phyloP scores from a whole-genome alignment of 2,113 vertebrate genomes.

The Lucifuga dentata region DNA sequence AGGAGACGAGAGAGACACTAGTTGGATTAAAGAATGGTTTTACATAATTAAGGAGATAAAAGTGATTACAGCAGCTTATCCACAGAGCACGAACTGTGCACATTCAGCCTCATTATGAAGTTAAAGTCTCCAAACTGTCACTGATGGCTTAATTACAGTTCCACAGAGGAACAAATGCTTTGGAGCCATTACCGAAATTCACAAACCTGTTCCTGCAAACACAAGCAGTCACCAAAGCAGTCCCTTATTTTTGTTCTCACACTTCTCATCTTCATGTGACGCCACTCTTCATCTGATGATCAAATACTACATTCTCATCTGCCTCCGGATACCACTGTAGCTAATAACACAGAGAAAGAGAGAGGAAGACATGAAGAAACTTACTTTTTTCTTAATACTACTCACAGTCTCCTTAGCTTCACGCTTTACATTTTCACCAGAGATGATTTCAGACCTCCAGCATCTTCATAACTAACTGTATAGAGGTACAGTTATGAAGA shows the following conservation, averaged over 20 bases:
- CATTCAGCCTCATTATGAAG: conserved; percentile 83
- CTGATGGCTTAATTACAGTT: conserved; percentile 84
- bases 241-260: neutral
- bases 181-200: conserved; percentile 61
- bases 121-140: conserved; percentile 83
- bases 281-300: conserved; percentile 32
- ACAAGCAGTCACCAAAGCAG: conserved; percentile 38
- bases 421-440: conserved; percentile 1
- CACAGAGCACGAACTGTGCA: conserved; percentile 76
- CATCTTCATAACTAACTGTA: too few species aligned
- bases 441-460: conserved; percentile 12
- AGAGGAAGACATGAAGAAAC: neutral
- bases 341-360: conserved; percentile 5
- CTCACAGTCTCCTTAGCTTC: conserved; percentile 2
- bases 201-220: conserved; percentile 68
- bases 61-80: conserved; percentile 84
- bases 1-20: conserved; percentile 62
- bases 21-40: conserved; percentile 80
- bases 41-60: conserved; percentile 85
- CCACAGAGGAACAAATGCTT: conserved; percentile 75
- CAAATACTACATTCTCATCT: conserved; percentile 42
- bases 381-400: neutral
- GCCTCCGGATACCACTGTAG: neutral
- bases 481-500: conserved; percentile 33
- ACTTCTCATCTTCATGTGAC: conserved; percentile 9